phyloP scores from a whole-genome alignment of 2,113 vertebrate genomes.

The Sapajus apella region DNA sequence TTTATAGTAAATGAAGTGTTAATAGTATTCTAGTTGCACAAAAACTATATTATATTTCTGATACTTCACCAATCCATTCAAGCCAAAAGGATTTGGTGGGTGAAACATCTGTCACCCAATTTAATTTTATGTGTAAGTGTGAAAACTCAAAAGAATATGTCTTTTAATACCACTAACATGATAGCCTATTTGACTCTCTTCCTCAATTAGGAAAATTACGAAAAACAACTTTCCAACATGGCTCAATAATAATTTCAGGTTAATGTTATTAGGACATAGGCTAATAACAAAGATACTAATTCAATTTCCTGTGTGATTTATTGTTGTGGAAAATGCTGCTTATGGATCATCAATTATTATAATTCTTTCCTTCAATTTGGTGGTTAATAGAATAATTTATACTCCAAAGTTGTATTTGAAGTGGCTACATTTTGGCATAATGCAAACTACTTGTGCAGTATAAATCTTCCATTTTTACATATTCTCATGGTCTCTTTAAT shows the following conservation, averaged over 20 bases:
- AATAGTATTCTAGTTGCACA: slow-evolving; percentile 27
- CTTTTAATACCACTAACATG: slow-evolving; percentile 26
- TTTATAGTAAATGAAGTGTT: background rate
- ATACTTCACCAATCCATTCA: background rate
- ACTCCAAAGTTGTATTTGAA: slow-evolving; percentile 70
- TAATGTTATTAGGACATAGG: background rate
- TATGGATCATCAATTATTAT: slow-evolving; percentile 36
- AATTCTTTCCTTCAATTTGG: slow-evolving; percentile 35
- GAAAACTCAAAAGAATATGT: slow-evolving; percentile 52
- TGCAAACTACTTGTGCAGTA: slow-evolving; percentile 23
- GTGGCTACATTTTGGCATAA: slow-evolving; percentile 40
- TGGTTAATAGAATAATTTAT: slow-evolving; percentile 61
- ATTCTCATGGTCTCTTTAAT: background rate
- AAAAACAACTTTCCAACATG: slow-evolving; percentile 38
- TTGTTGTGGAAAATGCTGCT: background rate
- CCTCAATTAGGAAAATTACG: background rate
- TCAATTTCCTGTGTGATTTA: slow-evolving; percentile 26
- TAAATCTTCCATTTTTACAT: slow-evolving; percentile 51
- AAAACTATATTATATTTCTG: slow-evolving; percentile 31
- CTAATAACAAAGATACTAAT: slow-evolving; percentile 46
- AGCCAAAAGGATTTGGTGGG: background rate
- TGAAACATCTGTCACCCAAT: slow-evolving; percentile 47
- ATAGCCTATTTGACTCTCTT: slow-evolving; percentile 32
- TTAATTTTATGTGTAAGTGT: slow-evolving; percentile 33
- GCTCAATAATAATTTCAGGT: slow-evolving; percentile 14